These are phyloP conservation scores for Fregata magnificens DNA, from an alignment of 2,113 vertebrate species.

Conservation along the genomic window DNA sequence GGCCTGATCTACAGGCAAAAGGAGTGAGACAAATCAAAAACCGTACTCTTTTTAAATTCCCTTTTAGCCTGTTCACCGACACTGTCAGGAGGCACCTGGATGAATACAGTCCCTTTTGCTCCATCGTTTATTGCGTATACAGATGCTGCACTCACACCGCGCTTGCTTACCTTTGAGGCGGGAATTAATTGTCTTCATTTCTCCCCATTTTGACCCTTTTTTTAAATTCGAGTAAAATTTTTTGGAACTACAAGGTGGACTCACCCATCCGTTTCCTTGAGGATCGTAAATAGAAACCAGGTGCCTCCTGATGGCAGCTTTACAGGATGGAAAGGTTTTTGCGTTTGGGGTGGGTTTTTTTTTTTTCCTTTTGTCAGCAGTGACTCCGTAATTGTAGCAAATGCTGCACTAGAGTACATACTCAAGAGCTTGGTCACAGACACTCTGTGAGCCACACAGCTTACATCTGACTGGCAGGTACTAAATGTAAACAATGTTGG, in stretches of 20 bases:
- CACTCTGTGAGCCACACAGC: slow-evolving; percentile 31
- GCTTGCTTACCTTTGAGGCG: slow-evolving; percentile 42
- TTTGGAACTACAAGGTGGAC: background rate
- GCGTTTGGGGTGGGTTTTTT: slow-evolving; percentile 25
- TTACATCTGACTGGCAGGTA: slow-evolving; percentile 66
- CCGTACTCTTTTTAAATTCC: slow-evolving; percentile 75
- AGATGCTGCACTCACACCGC: slow-evolving; percentile 13
- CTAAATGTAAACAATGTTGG: slow-evolving; percentile 55
- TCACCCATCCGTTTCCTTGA: background rate
- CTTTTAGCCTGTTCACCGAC: slow-evolving; percentile 72
- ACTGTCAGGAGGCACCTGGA: slow-evolving; percentile 74
- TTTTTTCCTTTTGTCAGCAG: slow-evolving; percentile 63
- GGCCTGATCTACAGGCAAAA: slow-evolving; percentile 87
- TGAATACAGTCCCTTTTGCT: background rate
- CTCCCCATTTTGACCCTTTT: background rate
- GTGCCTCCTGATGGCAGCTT: slow-evolving; percentile 73
- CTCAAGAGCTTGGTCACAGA: slow-evolving; percentile 59
- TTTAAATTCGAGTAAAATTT: background rate
- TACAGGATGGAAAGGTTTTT: slow-evolving; percentile 52
- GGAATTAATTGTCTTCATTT: slow-evolving; percentile 26
- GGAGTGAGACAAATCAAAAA: slow-evolving; percentile 80
- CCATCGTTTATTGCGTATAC: background rate
- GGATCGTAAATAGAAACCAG: slow-evolving; percentile 59
- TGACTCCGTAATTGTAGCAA: slow-evolving; percentile 74
- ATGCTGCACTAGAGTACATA: slow-evolving; percentile 79